Conservation (phyloP, 2,113 vertebrate species). For the Gavia stellata region DNA sequence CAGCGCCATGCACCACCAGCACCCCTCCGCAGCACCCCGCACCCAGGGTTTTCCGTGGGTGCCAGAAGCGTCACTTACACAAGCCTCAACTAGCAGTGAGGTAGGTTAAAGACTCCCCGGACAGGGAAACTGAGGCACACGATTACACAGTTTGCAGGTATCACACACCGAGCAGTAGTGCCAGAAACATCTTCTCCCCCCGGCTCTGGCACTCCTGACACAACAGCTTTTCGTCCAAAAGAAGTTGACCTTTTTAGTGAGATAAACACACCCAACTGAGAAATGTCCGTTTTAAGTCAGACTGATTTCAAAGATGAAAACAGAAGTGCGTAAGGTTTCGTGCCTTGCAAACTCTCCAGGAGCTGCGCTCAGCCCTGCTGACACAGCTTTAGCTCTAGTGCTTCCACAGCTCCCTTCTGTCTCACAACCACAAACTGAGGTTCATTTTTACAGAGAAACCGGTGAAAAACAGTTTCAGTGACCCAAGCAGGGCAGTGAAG, state of each 20-base stretch:
- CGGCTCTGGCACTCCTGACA: neutral
- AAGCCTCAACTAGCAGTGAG: conserved; percentile 17
- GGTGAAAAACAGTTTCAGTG: neutral
- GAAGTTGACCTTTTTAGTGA: neutral
- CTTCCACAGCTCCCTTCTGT: neutral
- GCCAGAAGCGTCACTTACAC: neutral
- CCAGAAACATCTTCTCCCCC: neutral
- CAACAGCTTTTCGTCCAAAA: neutral
- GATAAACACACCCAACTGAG: neutral
- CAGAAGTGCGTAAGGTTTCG: neutral
- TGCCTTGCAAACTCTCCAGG: neutral
- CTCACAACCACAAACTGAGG: neutral
- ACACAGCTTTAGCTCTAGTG: neutral
- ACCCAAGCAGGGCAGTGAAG: neutral
- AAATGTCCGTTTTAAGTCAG: neutral
- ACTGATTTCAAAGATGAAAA: neutral
- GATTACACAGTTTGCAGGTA: neutral
- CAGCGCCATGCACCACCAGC: neutral
- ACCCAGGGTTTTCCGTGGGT: neutral
- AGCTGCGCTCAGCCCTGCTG: neutral
- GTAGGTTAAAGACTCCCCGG: conserved; percentile 13
- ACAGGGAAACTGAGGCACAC: conserved; percentile 25
- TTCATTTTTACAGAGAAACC: fast-evolving
- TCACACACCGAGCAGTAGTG: neutral
- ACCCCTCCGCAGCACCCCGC: neutral